These are phyloP conservation scores for Hyppa rectilinea DNA, from an alignment of 2,888 invertebrate species.

Conservation along the genomic window DNA sequence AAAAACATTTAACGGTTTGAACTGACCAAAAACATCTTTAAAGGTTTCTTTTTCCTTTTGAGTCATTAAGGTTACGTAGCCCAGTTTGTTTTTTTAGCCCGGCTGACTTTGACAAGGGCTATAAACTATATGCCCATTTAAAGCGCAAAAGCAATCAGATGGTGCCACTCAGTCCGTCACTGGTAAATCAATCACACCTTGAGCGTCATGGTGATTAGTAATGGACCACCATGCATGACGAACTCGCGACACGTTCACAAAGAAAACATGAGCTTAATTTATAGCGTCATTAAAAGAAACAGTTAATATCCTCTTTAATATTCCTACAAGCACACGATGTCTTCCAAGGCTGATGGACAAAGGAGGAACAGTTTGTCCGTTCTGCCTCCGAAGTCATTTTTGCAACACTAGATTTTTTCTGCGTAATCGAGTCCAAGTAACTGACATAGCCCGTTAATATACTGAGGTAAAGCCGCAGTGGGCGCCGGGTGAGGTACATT, in stretches of 20 bases:
- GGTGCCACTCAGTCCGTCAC: neutral
- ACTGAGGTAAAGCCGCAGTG: too few relatives aligned
- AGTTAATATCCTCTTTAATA: neutral
- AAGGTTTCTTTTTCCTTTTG: slow-evolving; percentile 4
- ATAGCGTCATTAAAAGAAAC: neutral
- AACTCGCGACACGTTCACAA: neutral
- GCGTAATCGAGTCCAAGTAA: neutral
- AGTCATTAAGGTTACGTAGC: neutral
- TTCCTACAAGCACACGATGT: neutral
- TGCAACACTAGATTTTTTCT: neutral
- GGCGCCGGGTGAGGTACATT: neutral
- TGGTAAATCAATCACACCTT: slow-evolving; percentile 27
- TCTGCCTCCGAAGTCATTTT: neutral
- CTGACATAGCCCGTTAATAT: neutral
- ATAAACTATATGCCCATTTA: slow-evolving; percentile 13
- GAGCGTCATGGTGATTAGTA: neutral
- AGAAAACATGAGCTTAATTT: neutral
- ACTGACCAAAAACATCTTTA: neutral
- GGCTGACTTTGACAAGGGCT: slow-evolving; percentile 9
- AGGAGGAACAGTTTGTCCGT: too few relatives aligned
- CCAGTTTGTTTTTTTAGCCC: neutral
- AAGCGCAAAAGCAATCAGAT: slow-evolving; percentile 21
- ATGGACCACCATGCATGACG: neutral
- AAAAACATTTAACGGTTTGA: neutral
- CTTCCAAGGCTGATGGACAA: too few relatives aligned